Percentiles rank a stretch among this genome's conserved stretches.
Conservation (phyloP, 2,888 invertebrate species). For the Nasonovia ribisnigri region DNA sequence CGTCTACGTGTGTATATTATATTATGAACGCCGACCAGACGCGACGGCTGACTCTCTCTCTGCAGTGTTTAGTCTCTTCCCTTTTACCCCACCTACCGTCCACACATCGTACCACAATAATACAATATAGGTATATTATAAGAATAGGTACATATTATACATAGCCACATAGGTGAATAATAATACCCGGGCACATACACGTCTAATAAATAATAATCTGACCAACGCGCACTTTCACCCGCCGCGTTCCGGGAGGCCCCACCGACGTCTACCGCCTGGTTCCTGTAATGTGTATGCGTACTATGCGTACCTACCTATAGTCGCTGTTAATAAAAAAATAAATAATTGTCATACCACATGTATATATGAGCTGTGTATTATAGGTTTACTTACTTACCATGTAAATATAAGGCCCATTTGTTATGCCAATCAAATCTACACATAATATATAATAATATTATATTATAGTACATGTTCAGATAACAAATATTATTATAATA, state of each 20-base stretch:
- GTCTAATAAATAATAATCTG: slow-evolving; percentile 25
- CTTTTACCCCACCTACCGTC: background rate
- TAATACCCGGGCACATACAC: background rate
- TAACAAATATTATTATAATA: background rate
- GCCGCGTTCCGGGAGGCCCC: slow-evolving; percentile 47
- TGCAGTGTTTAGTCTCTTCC: background rate
- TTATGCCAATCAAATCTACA: background rate
- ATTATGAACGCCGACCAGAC: slow-evolving; percentile 10
- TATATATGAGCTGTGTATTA: background rate
- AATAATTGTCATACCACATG: background rate
- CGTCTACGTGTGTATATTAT: background rate
- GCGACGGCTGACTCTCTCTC: slow-evolving; percentile 33
- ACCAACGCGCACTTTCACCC: slow-evolving; percentile 55
- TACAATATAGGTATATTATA: background rate
- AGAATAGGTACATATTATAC: background rate
- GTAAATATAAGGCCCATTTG: background rate
- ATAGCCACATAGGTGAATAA: background rate
- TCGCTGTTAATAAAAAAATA: background rate
- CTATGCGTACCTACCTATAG: background rate
- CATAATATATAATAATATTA: too few relatives aligned
- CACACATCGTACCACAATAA: background rate
- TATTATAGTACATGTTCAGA: background rate
- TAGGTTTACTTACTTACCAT: background rate
- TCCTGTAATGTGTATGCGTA: background rate
- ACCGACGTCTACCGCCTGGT: background rate